phyloP scores from a whole-genome alignment of 2,113 vertebrate species.

The Leptodactylus fuscus region DNA sequence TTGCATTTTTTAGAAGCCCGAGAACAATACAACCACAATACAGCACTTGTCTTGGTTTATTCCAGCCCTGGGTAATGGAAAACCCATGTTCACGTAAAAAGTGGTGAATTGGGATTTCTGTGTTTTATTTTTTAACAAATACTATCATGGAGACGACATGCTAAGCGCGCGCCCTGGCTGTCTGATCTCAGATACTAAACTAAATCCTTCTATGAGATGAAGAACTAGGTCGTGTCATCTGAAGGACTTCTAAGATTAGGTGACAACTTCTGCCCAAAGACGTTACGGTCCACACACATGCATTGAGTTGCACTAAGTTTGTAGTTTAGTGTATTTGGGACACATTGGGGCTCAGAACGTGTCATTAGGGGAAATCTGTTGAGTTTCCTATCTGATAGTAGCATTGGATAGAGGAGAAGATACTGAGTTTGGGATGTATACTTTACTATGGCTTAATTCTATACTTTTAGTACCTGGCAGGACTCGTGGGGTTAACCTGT shows the following conservation, averaged over 20 bases:
- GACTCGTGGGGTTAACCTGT: too few relatives aligned
- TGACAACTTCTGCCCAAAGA: neutral
- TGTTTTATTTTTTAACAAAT: conserved; percentile 16
- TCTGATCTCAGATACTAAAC: neutral
- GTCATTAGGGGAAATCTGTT: neutral
- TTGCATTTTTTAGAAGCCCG: conserved; percentile 53
- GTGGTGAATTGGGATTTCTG: neutral
- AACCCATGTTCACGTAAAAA: conserved; percentile 21
- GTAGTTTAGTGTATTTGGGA: neutral
- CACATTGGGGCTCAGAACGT: neutral
- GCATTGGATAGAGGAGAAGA: neutral
- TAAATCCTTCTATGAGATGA: neutral
- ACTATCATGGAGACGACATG: neutral
- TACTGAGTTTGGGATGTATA: neutral
- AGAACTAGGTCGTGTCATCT: neutral
- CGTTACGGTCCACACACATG: neutral
- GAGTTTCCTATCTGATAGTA: neutral
- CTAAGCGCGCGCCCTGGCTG: neutral
- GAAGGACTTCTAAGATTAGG: neutral
- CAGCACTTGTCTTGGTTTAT: neutral
- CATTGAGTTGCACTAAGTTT: neutral
- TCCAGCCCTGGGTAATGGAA: conserved; percentile 44
- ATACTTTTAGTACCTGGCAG: too few relatives aligned
- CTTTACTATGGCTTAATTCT: neutral
- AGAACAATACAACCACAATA: conserved; percentile 35